Conservation (phyloP, 1,140 invertebrate genomes). For the Chironomus striatipennis region DNA sequence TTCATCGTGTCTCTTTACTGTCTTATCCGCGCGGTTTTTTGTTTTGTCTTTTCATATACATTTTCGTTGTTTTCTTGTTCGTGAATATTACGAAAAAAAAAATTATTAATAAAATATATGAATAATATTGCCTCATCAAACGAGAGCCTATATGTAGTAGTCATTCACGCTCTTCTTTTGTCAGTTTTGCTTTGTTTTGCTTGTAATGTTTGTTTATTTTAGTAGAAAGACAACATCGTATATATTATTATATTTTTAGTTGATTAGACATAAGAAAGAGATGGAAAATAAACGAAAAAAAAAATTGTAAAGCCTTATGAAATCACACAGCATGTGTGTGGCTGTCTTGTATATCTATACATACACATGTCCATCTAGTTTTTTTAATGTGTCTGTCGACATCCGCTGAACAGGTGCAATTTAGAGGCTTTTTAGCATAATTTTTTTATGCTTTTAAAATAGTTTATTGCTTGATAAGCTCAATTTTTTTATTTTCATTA, state of each 20-base stretch:
- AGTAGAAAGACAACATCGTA: background rate
- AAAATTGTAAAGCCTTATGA: background rate
- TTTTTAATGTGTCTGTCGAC: background rate
- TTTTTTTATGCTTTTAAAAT: slow-evolving; percentile 1
- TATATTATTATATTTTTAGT: background rate
- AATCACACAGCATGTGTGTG: background rate
- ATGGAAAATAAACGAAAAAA: background rate
- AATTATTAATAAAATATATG: slow-evolving; percentile 15
- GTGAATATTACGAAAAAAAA: background rate
- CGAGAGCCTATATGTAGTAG: background rate
- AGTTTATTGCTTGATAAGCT: slow-evolving; percentile 13
- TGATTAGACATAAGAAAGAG: background rate
- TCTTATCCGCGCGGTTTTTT: slow-evolving; percentile 4
- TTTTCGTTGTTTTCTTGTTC: too few species aligned
- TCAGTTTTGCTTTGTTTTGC: background rate
- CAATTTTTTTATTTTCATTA: too few species aligned
- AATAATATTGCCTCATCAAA: slow-evolving; percentile 2
- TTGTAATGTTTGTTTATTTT: background rate
- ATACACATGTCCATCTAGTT: background rate
- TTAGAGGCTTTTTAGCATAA: slow-evolving; percentile 5
- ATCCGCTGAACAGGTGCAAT: slow-evolving; percentile 6
- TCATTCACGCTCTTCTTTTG: background rate
- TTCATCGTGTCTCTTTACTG: background rate
- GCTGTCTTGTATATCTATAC: background rate
- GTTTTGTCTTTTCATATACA: background rate